Evolutionary conservation across 2,888 invertebrate species (phyloP).

Genomic region (Frankliniella fusca): DNA sequence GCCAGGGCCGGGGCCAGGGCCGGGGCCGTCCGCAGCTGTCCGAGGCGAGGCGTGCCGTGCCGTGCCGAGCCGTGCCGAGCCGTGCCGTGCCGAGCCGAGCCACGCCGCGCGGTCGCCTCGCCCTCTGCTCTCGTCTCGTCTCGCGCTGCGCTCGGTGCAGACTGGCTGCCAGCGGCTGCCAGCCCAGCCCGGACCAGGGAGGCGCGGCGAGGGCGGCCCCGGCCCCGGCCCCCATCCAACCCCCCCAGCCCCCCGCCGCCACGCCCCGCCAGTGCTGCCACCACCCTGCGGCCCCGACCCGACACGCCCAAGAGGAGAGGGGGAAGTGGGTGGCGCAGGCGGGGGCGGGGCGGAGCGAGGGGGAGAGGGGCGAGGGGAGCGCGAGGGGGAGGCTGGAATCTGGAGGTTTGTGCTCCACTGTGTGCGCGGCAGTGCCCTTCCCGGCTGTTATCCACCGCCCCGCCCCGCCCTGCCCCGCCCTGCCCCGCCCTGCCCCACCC

Average conservation of each 20-base stretch:
- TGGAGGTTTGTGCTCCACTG: slow-evolving; percentile 21
- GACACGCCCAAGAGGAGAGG: slow-evolving; percentile 2
- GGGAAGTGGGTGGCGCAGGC: not conserved
- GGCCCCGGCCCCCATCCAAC: not conserved
- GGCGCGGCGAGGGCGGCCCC: not conserved
- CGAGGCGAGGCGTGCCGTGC: slow-evolving; percentile 1
- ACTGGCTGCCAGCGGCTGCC: slow-evolving; percentile 5
- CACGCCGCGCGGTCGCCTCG: not conserved
- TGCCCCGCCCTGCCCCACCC: not conserved
- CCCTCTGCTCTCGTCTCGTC: not conserved
- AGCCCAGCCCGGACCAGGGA: slow-evolving; percentile 2
- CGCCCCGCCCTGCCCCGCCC: not conserved
- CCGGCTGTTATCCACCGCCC: slow-evolving; percentile 1
- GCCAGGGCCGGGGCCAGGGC: too few species aligned
- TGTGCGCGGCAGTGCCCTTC: slow-evolving; percentile 11
- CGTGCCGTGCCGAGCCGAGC: slow-evolving; percentile 8
- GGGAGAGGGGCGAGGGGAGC: not conserved
- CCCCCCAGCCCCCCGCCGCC: not conserved
- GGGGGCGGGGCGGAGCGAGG: not conserved
- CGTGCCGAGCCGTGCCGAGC: not conserved
- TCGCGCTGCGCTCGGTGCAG: slow-evolving; percentile 1
- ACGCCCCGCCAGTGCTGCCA: not conserved
- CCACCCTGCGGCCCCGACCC: not conserved
- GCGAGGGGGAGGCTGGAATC: slow-evolving; percentile 18
- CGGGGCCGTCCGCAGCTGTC: too few species aligned